Evolutionary conservation across 2,113 vertebrate genomes (phyloP).

Genomic region (Calyptomena viridis): DNA sequence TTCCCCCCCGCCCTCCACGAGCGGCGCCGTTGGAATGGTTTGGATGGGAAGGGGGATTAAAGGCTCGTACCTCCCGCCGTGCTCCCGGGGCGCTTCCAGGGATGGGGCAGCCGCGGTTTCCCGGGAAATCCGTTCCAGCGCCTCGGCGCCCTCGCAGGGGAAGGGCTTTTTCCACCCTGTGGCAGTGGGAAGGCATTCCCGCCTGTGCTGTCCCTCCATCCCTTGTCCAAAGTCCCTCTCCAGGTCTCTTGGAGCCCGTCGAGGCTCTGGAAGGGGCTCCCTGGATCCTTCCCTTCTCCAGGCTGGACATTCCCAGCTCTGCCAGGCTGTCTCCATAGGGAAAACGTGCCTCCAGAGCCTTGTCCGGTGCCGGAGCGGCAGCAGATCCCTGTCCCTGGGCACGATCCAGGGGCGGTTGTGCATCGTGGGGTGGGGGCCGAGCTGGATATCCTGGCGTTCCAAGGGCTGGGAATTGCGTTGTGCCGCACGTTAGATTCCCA

Average conservation of each 20-base stretch:
- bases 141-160: not conserved
- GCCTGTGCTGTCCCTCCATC: not conserved
- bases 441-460: fast-evolving
- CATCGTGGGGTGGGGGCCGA: not conserved
- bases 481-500: fast-evolving
- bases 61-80: fast-evolving
- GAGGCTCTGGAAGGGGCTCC: not conserved
- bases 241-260: not conserved
- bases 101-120: not conserved
- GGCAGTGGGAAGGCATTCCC: not conserved
- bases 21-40: fast-evolving
- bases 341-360: not conserved
- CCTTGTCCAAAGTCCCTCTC: not conserved
- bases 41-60: not conserved
- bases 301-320: not conserved
- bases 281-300: not conserved
- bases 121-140: not conserved
- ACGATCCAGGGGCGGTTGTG: fast-evolving
- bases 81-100: not conserved
- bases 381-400: not conserved
- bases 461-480: fast-evolving
- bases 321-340: not conserved
- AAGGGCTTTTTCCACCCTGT: not conserved
- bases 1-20: too few relatives aligned
- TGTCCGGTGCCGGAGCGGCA: not conserved